Conservation (phyloP, 2,113 vertebrate species). For the Leucopsar rothschildi region DNA sequence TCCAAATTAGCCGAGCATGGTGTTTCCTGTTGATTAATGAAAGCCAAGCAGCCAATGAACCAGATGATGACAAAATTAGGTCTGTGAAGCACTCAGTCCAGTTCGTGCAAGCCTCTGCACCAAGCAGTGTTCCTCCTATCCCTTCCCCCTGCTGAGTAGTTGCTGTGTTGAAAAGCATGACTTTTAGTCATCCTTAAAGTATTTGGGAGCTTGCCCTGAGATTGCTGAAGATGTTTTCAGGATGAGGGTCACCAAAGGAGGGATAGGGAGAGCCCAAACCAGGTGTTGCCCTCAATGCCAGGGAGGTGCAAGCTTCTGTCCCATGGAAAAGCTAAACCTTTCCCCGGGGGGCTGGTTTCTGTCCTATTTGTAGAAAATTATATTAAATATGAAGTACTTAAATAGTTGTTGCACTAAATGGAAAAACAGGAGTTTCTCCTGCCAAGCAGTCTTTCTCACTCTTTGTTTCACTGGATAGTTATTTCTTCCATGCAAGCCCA, state of each 20-base stretch:
- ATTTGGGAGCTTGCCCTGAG: conserved; percentile 8
- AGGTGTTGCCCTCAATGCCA: background rate
- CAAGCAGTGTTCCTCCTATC: background rate
- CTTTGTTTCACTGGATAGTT: background rate
- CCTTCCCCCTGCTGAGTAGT: background rate
- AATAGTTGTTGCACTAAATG: background rate
- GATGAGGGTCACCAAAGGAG: background rate
- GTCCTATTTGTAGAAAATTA: background rate
- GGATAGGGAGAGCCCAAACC: background rate
- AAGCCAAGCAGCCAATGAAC: background rate
- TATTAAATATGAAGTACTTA: background rate
- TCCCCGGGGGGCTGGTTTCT: background rate
- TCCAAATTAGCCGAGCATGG: background rate
- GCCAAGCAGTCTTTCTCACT: background rate
- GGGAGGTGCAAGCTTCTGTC: background rate
- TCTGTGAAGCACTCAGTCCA: background rate
- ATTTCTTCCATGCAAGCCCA: background rate
- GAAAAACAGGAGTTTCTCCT: background rate
- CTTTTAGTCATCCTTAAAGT: conserved; percentile 35
- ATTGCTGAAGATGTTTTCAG: background rate
- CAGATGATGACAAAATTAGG: background rate
- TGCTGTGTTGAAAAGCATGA: background rate
- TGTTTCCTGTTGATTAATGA: background rate
- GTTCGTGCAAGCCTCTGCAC: background rate
- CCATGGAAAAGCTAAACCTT: background rate